phyloP scores from a whole-genome alignment of 2,888 invertebrate species.

The Sinhomidia bicolor region DNA sequence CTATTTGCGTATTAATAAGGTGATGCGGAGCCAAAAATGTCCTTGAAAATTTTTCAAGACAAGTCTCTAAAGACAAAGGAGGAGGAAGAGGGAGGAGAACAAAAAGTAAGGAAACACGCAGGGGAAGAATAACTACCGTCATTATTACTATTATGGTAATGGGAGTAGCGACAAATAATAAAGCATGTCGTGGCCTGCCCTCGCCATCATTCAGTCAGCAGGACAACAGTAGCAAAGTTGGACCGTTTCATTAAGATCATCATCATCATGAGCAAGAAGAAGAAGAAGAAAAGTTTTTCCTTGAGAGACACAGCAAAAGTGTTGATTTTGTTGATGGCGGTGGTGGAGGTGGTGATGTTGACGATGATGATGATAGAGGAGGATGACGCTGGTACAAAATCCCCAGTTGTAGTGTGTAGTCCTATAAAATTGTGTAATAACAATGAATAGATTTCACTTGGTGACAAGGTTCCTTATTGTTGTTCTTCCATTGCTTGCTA shows the following conservation, averaged over 20 bases:
- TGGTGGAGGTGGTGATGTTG: background rate
- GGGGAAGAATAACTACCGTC: background rate
- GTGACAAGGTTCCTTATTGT: conserved; percentile 11
- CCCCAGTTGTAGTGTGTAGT: background rate
- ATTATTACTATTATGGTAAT: conserved; percentile 28
- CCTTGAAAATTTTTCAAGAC: background rate
- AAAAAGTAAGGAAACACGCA: background rate
- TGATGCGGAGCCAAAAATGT: too few relatives aligned
- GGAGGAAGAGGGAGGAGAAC: background rate
- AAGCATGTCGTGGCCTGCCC: conserved; percentile 31
- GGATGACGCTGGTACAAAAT: background rate
- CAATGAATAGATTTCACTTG: background rate
- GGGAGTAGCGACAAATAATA: conserved; percentile 27
- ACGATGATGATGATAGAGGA: background rate
- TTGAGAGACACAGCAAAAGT: background rate
- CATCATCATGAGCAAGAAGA: background rate
- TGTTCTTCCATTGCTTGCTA: background rate
- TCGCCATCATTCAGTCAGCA: conserved; percentile 37
- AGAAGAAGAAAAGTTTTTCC: background rate
- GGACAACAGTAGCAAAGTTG: conserved; percentile 13
- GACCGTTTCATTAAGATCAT: background rate
- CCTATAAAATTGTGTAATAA: background rate
- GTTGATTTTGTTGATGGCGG: conserved; percentile 25
- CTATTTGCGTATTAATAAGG: background rate
- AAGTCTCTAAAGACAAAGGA: background rate